A percentile compares a stretch with the other conserved stretches of the same genome.
These are phyloP conservation scores for Prenolepis imparis DNA, from an alignment of 2,888 invertebrate species.

Conservation along the genomic window DNA sequence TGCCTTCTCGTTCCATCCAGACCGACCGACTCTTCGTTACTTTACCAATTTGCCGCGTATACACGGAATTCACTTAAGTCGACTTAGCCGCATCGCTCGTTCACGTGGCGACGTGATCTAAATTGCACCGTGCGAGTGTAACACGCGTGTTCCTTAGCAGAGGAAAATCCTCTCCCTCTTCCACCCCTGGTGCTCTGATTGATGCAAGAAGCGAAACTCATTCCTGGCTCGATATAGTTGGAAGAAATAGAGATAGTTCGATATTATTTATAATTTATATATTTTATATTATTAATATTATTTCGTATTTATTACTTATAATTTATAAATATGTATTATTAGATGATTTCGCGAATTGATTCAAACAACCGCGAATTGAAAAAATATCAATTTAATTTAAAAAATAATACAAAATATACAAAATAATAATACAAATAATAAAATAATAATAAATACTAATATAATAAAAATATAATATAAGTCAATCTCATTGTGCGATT, in stretches of 20 bases:
- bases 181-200: slow-evolving; percentile 51
- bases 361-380: neutral
- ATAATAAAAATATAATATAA: too few relatives aligned
- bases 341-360: neutral
- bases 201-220: slow-evolving; percentile 48
- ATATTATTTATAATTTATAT: neutral
- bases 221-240: too few relatives aligned
- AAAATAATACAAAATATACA: too few relatives aligned
- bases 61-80: slow-evolving; percentile 71
- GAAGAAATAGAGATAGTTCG: slow-evolving; percentile 26
- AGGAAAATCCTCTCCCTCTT: too few relatives aligned
- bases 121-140: too few relatives aligned
- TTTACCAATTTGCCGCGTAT: slow-evolving; percentile 65
- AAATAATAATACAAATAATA: too few relatives aligned
- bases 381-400: too few relatives aligned
- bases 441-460: too few relatives aligned
- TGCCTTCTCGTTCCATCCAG: slow-evolving; percentile 46
- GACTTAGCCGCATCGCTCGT: slow-evolving; percentile 18
- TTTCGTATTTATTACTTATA: too few relatives aligned
- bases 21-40: slow-evolving; percentile 38
- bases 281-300: too few relatives aligned
- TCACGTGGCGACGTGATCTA: slow-evolving; percentile 59
- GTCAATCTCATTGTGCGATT: neutral
- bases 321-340: too few relatives aligned
- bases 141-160: too few relatives aligned